Evolutionary conservation across 2,113 vertebrate species (phyloP), one percentile per base, ranked within the genome.

Genomic region (Ivindomyrus marchei): DNA sequence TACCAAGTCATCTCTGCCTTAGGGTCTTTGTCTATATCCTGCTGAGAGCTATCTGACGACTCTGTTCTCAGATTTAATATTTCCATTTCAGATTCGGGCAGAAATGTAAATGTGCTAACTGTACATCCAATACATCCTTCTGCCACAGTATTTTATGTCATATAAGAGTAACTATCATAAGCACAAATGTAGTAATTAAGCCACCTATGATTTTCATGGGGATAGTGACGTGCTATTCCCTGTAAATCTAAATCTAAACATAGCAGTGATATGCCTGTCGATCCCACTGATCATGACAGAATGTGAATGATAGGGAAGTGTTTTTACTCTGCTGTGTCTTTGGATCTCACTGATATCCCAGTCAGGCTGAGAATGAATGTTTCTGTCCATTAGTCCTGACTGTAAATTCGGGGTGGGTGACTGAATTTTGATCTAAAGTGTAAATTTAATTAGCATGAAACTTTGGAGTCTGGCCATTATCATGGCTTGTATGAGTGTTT

Each of bases 401-500:
- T 62, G 7, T 62, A 62, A 58, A 24, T 58, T 58, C 56, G 21
- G 2, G 2, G 58, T 62, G 58, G 58, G 58, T 9, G 58, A 62
- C 24, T 62, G 58, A 62, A 62, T 62, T 62, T n/a, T 58, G 56
- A 58, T 6, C 6, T 24, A 58, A 7, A 58, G 21, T 62, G 10
- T 62, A n/a, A 58, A n/a, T 62, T 62, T 62, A 1, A 62, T 62
- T 62, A n/a, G 7, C 24, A 62, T 62, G 58, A 62, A n/a, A 62
- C 24, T 62, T 62, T 62, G 24, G 58, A 7, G 58, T 9, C 24
- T 62, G 24, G 58, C 24, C 58, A 62, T 62, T 62, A 3, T 62
- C 58, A 62, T 62, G 58, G 58, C 39, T 42, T 84, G 77, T 84
- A 6, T 84, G 77, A 39, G 11, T 21, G 91, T 93, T 89, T 91